phyloP scores from a whole-genome alignment of 2,888 invertebrate species.

The Drosophila merina region DNA sequence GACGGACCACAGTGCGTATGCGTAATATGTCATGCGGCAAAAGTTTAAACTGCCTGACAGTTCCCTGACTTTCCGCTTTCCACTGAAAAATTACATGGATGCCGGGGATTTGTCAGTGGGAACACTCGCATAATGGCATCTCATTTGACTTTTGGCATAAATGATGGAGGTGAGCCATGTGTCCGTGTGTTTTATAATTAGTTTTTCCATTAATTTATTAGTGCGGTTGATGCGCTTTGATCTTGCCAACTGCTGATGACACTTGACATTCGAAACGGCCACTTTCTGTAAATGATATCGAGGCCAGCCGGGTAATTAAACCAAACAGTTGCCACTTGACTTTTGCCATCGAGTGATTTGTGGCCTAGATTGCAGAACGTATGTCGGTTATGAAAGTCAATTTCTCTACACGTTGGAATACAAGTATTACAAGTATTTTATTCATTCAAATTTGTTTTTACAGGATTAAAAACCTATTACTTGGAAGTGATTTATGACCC shows the following conservation, averaged over 20 bases:
- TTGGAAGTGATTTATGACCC: slow-evolving; percentile 22
- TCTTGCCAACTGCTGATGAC: slow-evolving; percentile 33
- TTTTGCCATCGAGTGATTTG: background rate
- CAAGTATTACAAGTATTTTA: no score
- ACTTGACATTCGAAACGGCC: slow-evolving; percentile 19
- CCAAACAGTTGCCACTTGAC: background rate
- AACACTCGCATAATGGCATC: slow-evolving; percentile 16
- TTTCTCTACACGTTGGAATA: background rate
- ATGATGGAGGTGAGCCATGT: slow-evolving; percentile 23
- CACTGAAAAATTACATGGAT: slow-evolving; percentile 13
- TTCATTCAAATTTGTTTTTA: background rate
- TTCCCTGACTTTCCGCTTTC: background rate
- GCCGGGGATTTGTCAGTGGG: slow-evolving; percentile 16
- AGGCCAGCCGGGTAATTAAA: background rate
- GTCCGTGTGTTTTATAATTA: slow-evolving; percentile 32
- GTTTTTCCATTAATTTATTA: slow-evolving; percentile 37
- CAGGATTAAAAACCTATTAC: slow-evolving; percentile 1
- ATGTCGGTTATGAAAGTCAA: background rate
- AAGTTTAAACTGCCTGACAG: slow-evolving; percentile 36
- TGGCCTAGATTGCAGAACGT: background rate
- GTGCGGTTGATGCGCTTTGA: slow-evolving; percentile 29
- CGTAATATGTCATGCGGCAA: slow-evolving; percentile 51
- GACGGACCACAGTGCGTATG: slow-evolving; percentile 46
- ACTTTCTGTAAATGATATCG: slow-evolving; percentile 5
- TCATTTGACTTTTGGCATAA: slow-evolving; percentile 36